Conservation (phyloP, 2,113 vertebrate genomes). For the chimpanzee (Pan troglodytes) region DNA sequence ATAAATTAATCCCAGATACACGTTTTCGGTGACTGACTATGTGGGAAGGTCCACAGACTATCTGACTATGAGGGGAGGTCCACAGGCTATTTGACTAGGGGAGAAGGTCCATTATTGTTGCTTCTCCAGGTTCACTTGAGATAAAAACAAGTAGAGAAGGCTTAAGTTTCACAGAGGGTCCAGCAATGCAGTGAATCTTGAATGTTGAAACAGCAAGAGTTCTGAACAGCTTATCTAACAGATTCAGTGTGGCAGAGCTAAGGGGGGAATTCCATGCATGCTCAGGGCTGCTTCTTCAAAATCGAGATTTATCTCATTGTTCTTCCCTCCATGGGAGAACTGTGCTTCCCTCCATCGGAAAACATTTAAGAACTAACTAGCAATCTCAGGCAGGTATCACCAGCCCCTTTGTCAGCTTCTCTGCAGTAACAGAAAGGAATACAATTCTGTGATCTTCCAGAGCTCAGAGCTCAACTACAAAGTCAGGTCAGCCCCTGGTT, state of each 20-base stretch:
- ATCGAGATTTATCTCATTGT: background rate
- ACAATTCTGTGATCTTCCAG: slow-evolving; percentile 30
- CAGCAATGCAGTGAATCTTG: background rate
- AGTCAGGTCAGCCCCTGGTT: background rate
- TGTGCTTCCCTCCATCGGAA: background rate
- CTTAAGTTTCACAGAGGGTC: background rate
- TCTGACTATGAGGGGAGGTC: background rate
- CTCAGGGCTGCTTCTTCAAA: background rate
- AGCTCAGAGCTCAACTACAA: background rate
- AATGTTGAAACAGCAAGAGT: background rate
- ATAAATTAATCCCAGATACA: background rate
- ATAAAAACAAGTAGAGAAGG: background rate
- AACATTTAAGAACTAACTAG: background rate
- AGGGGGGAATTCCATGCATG: background rate
- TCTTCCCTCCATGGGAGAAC: background rate
- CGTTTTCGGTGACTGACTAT: background rate
- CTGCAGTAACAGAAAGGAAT: background rate
- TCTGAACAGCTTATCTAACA: background rate
- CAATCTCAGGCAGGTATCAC: background rate
- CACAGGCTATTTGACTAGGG: background rate
- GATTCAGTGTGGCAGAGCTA: background rate
- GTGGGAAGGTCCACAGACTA: no score
- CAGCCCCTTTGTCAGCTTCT: background rate
- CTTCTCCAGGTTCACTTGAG: background rate
- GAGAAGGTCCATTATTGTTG: background rate